Conservation (phyloP, 2,113 vertebrate genomes). For the Strigops habroptila region DNA sequence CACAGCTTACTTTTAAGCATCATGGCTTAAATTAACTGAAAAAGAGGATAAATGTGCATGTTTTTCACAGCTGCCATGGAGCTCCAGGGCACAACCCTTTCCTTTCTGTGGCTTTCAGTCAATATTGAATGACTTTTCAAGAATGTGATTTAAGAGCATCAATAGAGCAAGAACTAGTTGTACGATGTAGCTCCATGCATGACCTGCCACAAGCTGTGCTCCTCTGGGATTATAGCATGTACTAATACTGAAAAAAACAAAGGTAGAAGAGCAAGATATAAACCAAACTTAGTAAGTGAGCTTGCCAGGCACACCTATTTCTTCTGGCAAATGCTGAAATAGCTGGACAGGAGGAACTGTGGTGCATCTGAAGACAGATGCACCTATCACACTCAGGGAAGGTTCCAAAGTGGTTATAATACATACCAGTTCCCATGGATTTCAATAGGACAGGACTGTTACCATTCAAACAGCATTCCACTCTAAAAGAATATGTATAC, state of each 20-base stretch:
- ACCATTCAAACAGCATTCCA: not conserved
- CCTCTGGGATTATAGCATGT: not conserved
- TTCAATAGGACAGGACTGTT: not conserved
- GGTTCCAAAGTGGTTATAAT: not conserved
- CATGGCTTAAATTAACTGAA: not conserved
- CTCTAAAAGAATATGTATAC: not conserved
- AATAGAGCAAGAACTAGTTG: not conserved
- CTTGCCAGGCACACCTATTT: not conserved
- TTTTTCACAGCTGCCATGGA: not conserved
- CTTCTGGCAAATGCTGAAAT: not conserved
- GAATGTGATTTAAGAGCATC: not conserved
- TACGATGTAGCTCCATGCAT: not conserved
- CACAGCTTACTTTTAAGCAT: not conserved
- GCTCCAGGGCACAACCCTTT: not conserved
- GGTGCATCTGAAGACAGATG: not conserved
- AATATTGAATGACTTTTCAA: not conserved
- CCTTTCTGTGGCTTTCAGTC: not conserved
- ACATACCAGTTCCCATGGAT: fast-evolving
- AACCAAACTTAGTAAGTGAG: not conserved
- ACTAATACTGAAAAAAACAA: not conserved
- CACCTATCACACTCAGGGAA: not conserved
- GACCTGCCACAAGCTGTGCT: not conserved
- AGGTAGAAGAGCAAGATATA: not conserved
- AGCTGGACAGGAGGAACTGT: not conserved
- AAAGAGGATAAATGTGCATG: not conserved